Evolutionary conservation across 2,797 vertebrate species (phyloP).

Genomic region (Pteronotus mesoamericanus): DNA sequence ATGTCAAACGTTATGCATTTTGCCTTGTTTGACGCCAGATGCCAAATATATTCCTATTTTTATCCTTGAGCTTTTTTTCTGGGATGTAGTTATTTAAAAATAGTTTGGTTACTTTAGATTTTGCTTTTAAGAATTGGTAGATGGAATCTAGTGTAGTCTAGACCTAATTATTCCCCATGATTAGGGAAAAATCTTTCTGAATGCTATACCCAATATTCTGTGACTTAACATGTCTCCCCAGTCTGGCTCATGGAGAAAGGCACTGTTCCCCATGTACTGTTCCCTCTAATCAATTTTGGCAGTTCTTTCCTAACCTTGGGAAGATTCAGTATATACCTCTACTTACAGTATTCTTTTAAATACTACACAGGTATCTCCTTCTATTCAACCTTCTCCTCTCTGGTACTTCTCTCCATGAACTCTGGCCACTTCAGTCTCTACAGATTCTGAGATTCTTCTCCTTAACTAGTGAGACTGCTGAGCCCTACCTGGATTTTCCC

Average conservation of each 20-base stretch:
- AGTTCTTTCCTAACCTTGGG: not conserved
- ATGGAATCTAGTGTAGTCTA: not conserved
- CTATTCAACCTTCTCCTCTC: not conserved
- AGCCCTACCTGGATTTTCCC: not conserved
- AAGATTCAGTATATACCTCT: not conserved
- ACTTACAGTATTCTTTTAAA: not conserved
- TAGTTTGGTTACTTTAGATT: not conserved
- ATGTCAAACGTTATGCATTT: not conserved
- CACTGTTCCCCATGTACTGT: not conserved
- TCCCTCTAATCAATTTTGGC: not conserved
- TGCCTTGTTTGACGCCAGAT: not conserved
- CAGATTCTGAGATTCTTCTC: not conserved
- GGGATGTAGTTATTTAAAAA: not conserved
- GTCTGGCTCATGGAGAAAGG: not conserved
- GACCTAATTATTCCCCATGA: not conserved
- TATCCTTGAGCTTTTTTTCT: not conserved
- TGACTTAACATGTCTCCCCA: not conserved
- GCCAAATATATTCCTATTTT: not conserved
- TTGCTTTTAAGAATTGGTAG: not conserved
- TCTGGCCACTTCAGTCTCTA: not conserved
- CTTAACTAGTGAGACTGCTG: not conserved
- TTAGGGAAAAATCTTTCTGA: not conserved
- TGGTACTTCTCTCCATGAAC: not conserved
- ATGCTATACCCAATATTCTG: not conserved
- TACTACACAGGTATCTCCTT: not conserved